Conservation (phyloP, 2,113 vertebrate species). For the Fulmarus glacialis region DNA sequence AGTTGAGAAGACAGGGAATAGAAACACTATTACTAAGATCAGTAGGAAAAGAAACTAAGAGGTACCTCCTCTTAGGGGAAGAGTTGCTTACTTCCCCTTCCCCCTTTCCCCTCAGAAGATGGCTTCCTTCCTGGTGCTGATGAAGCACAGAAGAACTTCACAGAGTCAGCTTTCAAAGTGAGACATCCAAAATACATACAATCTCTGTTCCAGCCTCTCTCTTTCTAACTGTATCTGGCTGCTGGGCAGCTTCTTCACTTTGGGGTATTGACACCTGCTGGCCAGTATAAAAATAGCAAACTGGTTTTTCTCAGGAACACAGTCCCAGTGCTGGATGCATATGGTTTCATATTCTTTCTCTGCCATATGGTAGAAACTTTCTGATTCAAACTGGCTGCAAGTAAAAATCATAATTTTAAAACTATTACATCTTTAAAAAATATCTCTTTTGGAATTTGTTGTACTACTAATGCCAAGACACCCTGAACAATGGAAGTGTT, state of each 20-base stretch:
- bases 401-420: background rate
- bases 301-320: background rate
- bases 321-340: background rate
- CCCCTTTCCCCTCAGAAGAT: background rate
- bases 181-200: background rate
- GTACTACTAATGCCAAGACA: background rate
- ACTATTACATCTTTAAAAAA: background rate
- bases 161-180: background rate
- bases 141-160: background rate
- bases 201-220: background rate
- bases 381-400: background rate
- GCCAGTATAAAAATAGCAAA: slow-evolving; percentile 38
- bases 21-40: background rate
- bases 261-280: slow-evolving; percentile 43
- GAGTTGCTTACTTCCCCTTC: background rate
- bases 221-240: background rate
- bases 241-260: background rate
- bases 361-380: slow-evolving; percentile 39
- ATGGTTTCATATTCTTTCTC: background rate
- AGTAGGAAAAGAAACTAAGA: background rate
- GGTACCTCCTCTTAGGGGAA: background rate
- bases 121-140: background rate
- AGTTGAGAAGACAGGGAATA: rapidly evolving
- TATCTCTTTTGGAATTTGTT: background rate
- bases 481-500: background rate